Evolutionary conservation across 2,888 invertebrate species (phyloP).

Genomic region (Drosophila niveifrons): DNA sequence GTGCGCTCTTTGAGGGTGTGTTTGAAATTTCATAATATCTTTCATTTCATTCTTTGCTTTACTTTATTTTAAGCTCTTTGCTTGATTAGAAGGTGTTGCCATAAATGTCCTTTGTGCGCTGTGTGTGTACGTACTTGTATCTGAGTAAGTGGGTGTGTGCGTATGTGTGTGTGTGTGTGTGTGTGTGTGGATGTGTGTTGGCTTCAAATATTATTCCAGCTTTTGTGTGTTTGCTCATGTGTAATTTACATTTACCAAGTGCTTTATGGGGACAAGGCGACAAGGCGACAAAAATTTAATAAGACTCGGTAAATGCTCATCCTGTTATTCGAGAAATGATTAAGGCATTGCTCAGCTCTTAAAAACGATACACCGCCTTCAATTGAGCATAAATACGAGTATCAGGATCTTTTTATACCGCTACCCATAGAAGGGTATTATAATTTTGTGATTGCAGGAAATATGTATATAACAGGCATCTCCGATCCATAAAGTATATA

Average conservation of each 20-base stretch:
- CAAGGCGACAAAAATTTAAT: slow-evolving; percentile 72
- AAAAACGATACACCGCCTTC: neutral
- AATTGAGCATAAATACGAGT: neutral
- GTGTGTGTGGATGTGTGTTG: slow-evolving; percentile 28
- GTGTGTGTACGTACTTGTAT: neutral
- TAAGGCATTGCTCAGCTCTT: slow-evolving; percentile 21
- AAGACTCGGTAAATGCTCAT: slow-evolving; percentile 55
- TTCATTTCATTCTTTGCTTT: slow-evolving; percentile 79
- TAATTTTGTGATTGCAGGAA: no score
- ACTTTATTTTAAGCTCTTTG: slow-evolving; percentile 81
- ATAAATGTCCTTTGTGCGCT: slow-evolving; percentile 64
- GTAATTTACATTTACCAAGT: slow-evolving; percentile 77
- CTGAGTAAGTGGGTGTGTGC: neutral
- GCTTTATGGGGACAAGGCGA: slow-evolving; percentile 54
- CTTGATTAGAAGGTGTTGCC: slow-evolving; percentile 82
- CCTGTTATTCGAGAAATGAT: slow-evolving; percentile 14
- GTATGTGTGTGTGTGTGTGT: slow-evolving; percentile 11
- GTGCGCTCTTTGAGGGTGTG: slow-evolving; percentile 61
- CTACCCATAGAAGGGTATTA: no score
- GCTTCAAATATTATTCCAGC: slow-evolving; percentile 66
- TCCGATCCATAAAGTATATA: no score
- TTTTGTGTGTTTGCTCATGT: slow-evolving; percentile 63
- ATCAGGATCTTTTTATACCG: no score
- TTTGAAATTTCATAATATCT: slow-evolving; percentile 80
- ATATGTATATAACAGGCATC: no score